Percentiles rank a stretch among this genome's conserved stretches.
Evolutionary conservation across 2,888 invertebrate species (phyloP).

Genomic region (Deilephila elpenor): DNA sequence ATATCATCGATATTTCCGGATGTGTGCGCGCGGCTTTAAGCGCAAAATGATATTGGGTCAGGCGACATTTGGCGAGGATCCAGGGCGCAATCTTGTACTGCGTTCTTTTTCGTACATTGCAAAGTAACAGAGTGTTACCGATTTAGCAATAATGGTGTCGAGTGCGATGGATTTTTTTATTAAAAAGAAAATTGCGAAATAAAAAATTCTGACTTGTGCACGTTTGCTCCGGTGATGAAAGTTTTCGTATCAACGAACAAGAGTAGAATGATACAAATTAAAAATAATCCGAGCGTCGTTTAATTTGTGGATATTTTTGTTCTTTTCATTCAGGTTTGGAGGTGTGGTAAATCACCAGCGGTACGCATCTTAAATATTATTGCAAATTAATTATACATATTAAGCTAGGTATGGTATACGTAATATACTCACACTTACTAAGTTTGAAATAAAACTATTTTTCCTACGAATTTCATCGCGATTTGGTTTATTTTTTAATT

Average conservation of each 20-base stretch:
- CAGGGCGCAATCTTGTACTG: conserved; percentile 69
- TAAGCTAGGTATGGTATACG: too few species aligned
- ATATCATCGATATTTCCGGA: conserved; percentile 44
- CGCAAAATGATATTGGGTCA: conserved; percentile 68
- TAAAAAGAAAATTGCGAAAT: background rate
- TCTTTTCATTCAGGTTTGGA: too few species aligned
- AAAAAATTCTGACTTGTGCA: background rate
- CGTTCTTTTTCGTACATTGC: conserved; percentile 61
- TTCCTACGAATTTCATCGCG: too few species aligned
- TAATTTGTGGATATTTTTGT: too few species aligned
- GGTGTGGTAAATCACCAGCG: too few species aligned
- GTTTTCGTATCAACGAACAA: background rate
- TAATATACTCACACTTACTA: too few species aligned
- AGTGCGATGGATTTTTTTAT: conserved; percentile 8
- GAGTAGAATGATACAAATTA: too few species aligned
- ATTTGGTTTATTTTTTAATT: too few species aligned
- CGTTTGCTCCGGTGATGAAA: conserved; percentile 5
- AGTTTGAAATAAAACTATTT: too few species aligned
- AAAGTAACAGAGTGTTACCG: conserved; percentile 68
- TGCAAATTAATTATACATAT: too few species aligned
- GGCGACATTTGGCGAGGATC: conserved; percentile 66
- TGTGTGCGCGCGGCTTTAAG: conserved; percentile 47
- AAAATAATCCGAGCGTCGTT: too few species aligned
- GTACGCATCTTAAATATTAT: too few species aligned
- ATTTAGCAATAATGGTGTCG: conserved; percentile 61